phyloP scores from a whole-genome alignment of 1,140 invertebrate species.

The Hydropsyche tenuis region DNA sequence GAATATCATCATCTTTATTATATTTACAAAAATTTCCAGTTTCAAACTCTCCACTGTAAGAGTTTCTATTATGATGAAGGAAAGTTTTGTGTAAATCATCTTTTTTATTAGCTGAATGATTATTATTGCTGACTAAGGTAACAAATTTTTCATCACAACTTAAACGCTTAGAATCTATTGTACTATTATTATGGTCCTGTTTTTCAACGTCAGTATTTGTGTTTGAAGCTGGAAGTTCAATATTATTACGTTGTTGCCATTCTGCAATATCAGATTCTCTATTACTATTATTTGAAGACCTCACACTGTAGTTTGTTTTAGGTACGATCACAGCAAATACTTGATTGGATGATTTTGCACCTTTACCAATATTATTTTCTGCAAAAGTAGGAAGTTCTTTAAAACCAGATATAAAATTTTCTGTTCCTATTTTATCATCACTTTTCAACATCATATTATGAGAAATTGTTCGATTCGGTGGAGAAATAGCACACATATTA shows the following conservation, averaged over 20 bases:
- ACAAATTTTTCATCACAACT: slow-evolving; percentile 9
- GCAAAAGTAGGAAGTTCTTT: slow-evolving; percentile 56
- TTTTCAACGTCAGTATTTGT: neutral
- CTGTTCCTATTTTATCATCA: slow-evolving; percentile 48
- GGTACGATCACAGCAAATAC: slow-evolving; percentile 62
- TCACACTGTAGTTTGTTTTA: slow-evolving; percentile 51
- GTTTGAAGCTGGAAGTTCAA: neutral
- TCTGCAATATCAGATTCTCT: neutral
- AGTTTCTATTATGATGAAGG: slow-evolving; percentile 36
- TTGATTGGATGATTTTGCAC: slow-evolving; percentile 53
- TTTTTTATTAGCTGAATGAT: slow-evolving; percentile 54
- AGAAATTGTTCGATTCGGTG: slow-evolving; percentile 59
- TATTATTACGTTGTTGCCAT: neutral
- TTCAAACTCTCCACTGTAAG: slow-evolving; percentile 45
- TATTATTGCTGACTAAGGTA: slow-evolving; percentile 55
- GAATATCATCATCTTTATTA: slow-evolving; percentile 31
- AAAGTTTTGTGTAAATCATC: slow-evolving; percentile 51
- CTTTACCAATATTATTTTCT: slow-evolving; percentile 28
- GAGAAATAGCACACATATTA: slow-evolving; percentile 56
- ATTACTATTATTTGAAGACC: slow-evolving; percentile 45
- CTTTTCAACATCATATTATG: slow-evolving; percentile 59
- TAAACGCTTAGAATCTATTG: neutral
- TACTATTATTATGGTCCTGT: neutral
- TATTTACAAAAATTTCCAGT: slow-evolving; percentile 44
- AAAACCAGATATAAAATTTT: slow-evolving; percentile 56